phyloP scores from a whole-genome alignment of 2,888 invertebrate genomes.

The Phorcus lineatus region DNA sequence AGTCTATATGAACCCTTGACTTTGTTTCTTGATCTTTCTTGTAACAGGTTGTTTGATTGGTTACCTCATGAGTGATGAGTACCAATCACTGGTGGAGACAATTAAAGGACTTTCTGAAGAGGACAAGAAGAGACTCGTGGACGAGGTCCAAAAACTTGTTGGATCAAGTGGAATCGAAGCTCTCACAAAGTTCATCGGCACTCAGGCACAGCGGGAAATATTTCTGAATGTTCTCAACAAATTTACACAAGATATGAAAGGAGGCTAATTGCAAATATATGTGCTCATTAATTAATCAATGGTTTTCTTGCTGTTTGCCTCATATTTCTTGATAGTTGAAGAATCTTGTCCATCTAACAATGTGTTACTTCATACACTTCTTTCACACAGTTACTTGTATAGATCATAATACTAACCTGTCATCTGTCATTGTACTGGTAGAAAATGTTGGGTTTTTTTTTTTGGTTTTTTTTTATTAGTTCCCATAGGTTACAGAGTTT shows the following conservation, averaged over 20 bases:
- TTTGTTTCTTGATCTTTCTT: not conserved
- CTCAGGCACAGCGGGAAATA: slow-evolving; percentile 67
- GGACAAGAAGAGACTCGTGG: slow-evolving; percentile 61
- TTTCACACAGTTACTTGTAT: too few species aligned
- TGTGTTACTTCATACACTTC: too few species aligned
- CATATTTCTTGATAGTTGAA: too few species aligned
- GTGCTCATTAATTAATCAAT: too few species aligned
- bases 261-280: slow-evolving; percentile 44
- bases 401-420: too few species aligned
- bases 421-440: too few species aligned
- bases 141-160: slow-evolving; percentile 67
- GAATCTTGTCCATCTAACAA: too few species aligned
- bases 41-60: slow-evolving; percentile 59
- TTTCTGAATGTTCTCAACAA: slow-evolving; percentile 57
- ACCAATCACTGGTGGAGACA: slow-evolving; percentile 64
- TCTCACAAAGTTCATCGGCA: slow-evolving; percentile 62
- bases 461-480: too few species aligned
- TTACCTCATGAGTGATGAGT: slow-evolving; percentile 63
- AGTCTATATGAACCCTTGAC: not conserved
- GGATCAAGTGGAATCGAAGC: slow-evolving; percentile 66
- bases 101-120: slow-evolving; percentile 59
- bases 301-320: too few species aligned
- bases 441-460: too few species aligned
- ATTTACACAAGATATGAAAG: slow-evolving; percentile 49
- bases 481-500: too few species aligned